Percentiles rank a stretch among this genome's conserved stretches.
Evolutionary conservation across 2,113 vertebrate genomes (phyloP).

Genomic region (human): GRCh38 chrX:50030001-50030500

Average conservation of each 20-base stretch:
- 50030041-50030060: slow-evolving; percentile 42
- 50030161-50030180: slow-evolving; percentile 22
- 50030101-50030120: background rate
- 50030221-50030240: background rate
- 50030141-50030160: background rate
- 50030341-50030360: slow-evolving; percentile 16
- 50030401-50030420: slow-evolving; percentile 20
- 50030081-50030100: slow-evolving; percentile 9
- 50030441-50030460: slow-evolving; percentile 30
- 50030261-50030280: background rate
- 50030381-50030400: background rate
- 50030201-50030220: slow-evolving; percentile 48
- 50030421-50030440: background rate
- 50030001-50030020: slow-evolving; percentile 21
- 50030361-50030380: background rate
- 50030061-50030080: background rate
- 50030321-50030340: slow-evolving; percentile 1
- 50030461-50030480: background rate
- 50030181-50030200: slow-evolving; percentile 14
- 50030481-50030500: background rate
- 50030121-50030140: slow-evolving; percentile 38
- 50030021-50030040: slow-evolving; percentile 32
- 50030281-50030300: slow-evolving; percentile 17
- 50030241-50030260: slow-evolving; percentile 8
- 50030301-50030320: slow-evolving; percentile 22